Base-by-base conservation (phyloP, 1,140 invertebrate genomes). In the Drosophila kohkoa region DNA sequence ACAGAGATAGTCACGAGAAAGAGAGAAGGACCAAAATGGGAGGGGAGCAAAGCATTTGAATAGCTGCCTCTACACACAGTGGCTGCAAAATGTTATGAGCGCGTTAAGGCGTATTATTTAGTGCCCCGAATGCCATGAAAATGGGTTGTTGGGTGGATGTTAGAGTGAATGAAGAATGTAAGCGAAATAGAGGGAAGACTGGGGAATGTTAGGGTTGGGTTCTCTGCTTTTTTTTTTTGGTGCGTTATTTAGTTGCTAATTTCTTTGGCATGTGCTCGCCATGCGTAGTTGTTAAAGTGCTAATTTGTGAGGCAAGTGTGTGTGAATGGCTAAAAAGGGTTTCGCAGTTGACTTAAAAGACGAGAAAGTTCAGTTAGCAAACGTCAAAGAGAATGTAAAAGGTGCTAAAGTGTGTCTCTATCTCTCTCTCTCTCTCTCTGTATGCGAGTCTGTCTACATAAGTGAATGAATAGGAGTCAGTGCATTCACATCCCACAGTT, bases 41-140 rank as follows among this genome's bases (percentile, higher is more conserved):
- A 2, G 20, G 20, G 0, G 28, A 11, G 7, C 5, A 25, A 13
- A 38, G 13, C 43, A 65, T 75, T 71, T 75, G 73, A 64, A 71
- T 75, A 65, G 73, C 73, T 41, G 52, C 35, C 66, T 62, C 48
- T 52, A 20, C 41, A 75, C 41, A 75, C 41, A 75, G 67, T 65
- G 52, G 59, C 73, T 65, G 59, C n/a, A 65, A 65, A 75, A 64
- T 71, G 54, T 71, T 75, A 71, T 75, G 67, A 65, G 38, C 73
- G 73, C 73, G 68, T 71, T 71, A 65, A 71, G 68, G 54, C 73
- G 48, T 63, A 71, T 65, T 75, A 75, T 75, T 71, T 71, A 75
- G 60, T 75, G 67, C 43, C 72, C 49, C 66, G 28, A 75, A 74
- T 68, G 67, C 49, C 41, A 60, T 25, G 20, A 25, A 25, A 30